Conservation (phyloP, 2,113 vertebrate genomes). For the Antechinus flavipes region DNA sequence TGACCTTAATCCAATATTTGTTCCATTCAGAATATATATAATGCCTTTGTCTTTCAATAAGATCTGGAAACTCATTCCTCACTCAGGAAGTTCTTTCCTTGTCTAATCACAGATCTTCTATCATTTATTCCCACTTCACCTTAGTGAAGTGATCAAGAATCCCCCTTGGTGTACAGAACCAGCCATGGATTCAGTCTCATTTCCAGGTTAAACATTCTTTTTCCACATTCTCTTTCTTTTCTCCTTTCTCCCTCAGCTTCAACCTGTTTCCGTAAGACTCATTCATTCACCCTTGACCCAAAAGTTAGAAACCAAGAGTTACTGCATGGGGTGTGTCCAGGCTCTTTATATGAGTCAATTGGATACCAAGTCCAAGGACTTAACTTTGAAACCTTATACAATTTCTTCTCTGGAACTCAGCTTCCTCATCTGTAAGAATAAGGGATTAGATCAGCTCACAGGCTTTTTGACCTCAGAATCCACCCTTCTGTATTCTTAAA, state of each 20-base stretch:
- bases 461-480: not conserved
- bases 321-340: not conserved
- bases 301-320: not conserved
- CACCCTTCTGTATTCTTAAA: not conserved
- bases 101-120: not conserved
- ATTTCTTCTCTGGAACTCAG: not conserved
- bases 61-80: not conserved
- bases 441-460: not conserved
- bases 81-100: not conserved
- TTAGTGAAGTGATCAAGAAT: not conserved
- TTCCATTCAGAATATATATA: not conserved
- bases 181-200: not conserved
- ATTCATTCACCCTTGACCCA: not conserved
- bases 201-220: not conserved
- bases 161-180: not conserved
- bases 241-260: not conserved
- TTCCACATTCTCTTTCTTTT: not conserved
- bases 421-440: not conserved
- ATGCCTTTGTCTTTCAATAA: not conserved
- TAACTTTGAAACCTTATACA: not conserved
- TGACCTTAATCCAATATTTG: not conserved
- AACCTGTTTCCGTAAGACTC: not conserved
- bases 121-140: not conserved
- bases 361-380: not conserved
- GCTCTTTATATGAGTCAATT: not conserved